Conservation (phyloP, 2,888 invertebrate species). For the Troides aeacus region DNA sequence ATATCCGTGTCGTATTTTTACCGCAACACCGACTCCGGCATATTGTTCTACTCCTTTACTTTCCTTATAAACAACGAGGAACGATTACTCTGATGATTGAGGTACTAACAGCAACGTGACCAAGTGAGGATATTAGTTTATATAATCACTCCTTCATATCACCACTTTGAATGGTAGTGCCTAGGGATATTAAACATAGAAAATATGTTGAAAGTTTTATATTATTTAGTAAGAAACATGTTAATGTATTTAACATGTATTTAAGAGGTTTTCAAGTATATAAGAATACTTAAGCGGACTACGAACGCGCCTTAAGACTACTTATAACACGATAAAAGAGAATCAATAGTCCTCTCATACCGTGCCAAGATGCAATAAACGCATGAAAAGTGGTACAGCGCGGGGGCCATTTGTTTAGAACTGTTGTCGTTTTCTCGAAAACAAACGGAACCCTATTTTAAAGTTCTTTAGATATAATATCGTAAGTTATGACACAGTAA, state of each 20-base stretch:
- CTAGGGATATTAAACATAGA: too few relatives aligned
- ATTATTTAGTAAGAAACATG: background rate
- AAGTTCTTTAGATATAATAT: constrained; percentile 40
- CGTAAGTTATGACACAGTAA: constrained; percentile 35
- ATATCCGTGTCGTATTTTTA: too few relatives aligned
- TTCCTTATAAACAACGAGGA: too few relatives aligned
- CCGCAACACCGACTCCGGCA: too few relatives aligned
- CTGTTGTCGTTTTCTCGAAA: constrained; percentile 35
- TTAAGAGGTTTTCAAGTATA: background rate
- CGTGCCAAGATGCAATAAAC: constrained; percentile 72
- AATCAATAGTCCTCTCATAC: constrained; percentile 67
- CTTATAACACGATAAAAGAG: constrained; percentile 56
- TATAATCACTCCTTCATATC: too few relatives aligned
- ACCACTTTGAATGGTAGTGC: too few relatives aligned
- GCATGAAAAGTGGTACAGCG: constrained; percentile 66
- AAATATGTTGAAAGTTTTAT: too few relatives aligned
- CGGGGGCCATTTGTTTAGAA: constrained; percentile 56
- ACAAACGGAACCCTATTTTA: constrained; percentile 36
- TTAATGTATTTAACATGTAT: background rate
- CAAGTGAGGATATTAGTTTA: too few relatives aligned
- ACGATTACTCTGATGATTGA: too few relatives aligned
- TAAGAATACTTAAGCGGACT: constrained; percentile 10
- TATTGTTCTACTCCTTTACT: too few relatives aligned
- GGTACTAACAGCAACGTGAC: too few relatives aligned
- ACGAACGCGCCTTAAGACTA: constrained; percentile 26